Percentiles rank a stretch among this genome's conserved stretches.
Evolutionary conservation across 2,888 invertebrate species (phyloP).

Genomic region (Polyommatus icarus): DNA sequence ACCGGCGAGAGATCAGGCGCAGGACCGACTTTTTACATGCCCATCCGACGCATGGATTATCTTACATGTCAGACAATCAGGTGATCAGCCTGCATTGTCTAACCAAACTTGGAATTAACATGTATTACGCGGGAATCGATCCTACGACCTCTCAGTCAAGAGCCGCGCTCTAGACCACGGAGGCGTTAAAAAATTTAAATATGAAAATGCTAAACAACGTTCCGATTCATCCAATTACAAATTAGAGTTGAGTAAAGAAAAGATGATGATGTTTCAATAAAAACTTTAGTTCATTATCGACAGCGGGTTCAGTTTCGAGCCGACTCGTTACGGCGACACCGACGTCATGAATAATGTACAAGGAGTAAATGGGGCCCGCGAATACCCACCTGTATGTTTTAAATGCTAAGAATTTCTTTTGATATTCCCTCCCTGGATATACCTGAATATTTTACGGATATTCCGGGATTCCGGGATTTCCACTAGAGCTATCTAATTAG

Average conservation of each 20-base stretch:
- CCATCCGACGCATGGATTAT: no score
- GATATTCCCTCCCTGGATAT: slow-evolving; percentile 50
- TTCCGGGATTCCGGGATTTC: background rate
- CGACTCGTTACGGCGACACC: slow-evolving; percentile 70
- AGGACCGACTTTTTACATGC: no score
- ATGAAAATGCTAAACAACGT: background rate
- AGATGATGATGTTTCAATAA: slow-evolving; percentile 41
- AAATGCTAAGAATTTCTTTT: slow-evolving; percentile 65
- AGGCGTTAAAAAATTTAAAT: background rate
- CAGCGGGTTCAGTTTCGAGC: slow-evolving; percentile 59
- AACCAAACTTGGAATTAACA: no score
- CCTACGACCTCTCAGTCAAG: no score
- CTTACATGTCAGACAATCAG: no score
- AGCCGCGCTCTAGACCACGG: no score
- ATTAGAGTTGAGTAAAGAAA: slow-evolving; percentile 35
- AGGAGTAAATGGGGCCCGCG: slow-evolving; percentile 65
- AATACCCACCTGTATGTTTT: slow-evolving; percentile 72
- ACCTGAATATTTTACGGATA: slow-evolving; percentile 39
- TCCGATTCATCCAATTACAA: slow-evolving; percentile 1
- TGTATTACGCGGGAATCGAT: no score
- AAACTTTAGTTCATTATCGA: slow-evolving; percentile 65
- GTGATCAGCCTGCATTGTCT: no score
- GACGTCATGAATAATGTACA: slow-evolving; percentile 75
- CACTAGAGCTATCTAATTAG: slow-evolving; percentile 20
- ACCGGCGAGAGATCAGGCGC: no score